phyloP scores from a whole-genome alignment of 2,888 invertebrate species.

The Steinernema hermaphroditum region DNA sequence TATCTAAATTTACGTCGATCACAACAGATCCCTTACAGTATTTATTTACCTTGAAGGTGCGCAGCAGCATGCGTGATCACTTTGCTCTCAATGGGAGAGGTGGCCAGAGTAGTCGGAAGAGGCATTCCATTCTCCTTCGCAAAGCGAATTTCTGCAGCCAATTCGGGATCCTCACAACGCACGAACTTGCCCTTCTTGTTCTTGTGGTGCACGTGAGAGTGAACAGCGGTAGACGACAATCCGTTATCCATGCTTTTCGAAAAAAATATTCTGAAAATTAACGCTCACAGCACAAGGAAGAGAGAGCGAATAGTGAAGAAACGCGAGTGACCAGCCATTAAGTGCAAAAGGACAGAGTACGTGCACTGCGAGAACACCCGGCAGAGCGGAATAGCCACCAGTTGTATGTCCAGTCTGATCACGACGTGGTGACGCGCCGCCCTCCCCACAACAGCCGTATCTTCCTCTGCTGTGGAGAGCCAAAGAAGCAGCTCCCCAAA shows the following conservation, averaged over 20 bases:
- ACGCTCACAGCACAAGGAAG: no score
- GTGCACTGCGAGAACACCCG: not conserved
- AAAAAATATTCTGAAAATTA: not conserved
- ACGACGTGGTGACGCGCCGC: not conserved
- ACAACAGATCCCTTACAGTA: not conserved
- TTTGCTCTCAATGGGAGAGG: slow-evolving; percentile 1
- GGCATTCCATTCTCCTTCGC: slow-evolving; percentile 49
- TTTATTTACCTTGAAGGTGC: not conserved
- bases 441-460: no score
- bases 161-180: slow-evolving; percentile 41
- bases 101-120: slow-evolving; percentile 34
- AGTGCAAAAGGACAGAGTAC: not conserved
- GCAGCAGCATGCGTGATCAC: not conserved
- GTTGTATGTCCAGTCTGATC: not conserved
- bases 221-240: not conserved
- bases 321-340: no score
- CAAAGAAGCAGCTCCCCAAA: no score
- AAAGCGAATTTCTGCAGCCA: slow-evolving; percentile 46
- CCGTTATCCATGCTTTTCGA: not conserved
- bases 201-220: not conserved
- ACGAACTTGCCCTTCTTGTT: slow-evolving; percentile 19
- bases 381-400: not conserved
- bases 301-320: no score
- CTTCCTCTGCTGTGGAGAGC: no score
- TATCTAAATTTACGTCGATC: not conserved